Evolutionary conservation across 2,888 invertebrate genomes (phyloP).

Genomic region (Hecatera dysodea): DNA sequence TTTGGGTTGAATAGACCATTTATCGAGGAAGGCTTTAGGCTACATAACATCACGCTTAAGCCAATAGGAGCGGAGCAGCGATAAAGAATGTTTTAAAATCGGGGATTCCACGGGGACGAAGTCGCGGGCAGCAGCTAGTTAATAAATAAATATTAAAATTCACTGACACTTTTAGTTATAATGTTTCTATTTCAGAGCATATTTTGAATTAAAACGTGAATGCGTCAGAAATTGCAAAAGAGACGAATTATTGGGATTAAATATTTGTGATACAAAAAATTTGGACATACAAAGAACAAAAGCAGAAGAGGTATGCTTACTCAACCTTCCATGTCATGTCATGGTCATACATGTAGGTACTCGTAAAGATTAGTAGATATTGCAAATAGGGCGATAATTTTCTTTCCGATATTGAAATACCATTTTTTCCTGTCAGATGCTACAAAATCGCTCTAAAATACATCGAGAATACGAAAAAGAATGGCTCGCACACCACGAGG

Average conservation of each 20-base stretch:
- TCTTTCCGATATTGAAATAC: background rate
- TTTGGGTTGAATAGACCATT: too few relatives aligned
- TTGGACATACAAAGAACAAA: slow-evolving; percentile 48
- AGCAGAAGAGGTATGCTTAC: slow-evolving; percentile 68
- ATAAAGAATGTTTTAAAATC: too few relatives aligned
- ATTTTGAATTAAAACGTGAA: slow-evolving; percentile 78
- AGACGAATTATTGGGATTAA: slow-evolving; percentile 75
- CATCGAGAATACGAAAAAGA: slow-evolving; percentile 67
- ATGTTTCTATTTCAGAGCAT: slow-evolving; percentile 69
- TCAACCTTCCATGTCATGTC: background rate
- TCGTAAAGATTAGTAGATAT: background rate
- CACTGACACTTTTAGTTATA: too few relatives aligned
- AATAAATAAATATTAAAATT: too few relatives aligned
- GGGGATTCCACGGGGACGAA: too few relatives aligned
- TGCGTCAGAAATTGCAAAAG: slow-evolving; percentile 69
- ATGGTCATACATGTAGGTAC: too few relatives aligned
- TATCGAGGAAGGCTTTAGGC: too few relatives aligned
- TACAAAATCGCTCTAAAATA: slow-evolving; percentile 32
- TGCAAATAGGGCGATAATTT: background rate
- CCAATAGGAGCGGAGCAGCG: too few relatives aligned
- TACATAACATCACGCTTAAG: too few relatives aligned
- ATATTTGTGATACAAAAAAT: slow-evolving; percentile 62
- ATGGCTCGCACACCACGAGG: slow-evolving; percentile 65
- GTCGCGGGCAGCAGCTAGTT: too few relatives aligned
- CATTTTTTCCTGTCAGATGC: slow-evolving; percentile 30